Base-by-base conservation (phyloP, 2,888 invertebrate genomes). In the Herminia tarsipennalis region DNA sequence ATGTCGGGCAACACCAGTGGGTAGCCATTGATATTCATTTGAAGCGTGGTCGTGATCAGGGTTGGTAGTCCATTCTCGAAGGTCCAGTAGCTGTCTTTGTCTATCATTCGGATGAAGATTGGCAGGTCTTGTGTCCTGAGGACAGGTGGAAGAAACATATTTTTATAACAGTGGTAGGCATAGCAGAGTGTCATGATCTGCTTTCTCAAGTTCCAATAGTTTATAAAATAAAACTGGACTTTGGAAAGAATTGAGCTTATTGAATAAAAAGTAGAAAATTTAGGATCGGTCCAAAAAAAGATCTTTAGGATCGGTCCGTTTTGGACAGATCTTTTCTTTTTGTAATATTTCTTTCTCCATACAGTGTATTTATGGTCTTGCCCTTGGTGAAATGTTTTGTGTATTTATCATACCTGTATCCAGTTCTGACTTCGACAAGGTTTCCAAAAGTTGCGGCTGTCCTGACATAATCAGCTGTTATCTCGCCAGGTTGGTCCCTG, bases 1-100 rank as follows among this genome's bases (percentile, higher is more conserved):
- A 96, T 95, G 70, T 96, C 96, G 0, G 96, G 96, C 28, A 96
- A 78, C n/a, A 96, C 94, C 60, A 94, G 92, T 0, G 95, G 93
- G 78, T 95, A 95, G 1, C 95, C 95, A 48, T 93, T 87, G 57
- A 94, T 81, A 63, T 86, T 92, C 83, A 92, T 83, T 69, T 94
- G 94, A 0, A 95, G 84, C 0, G 95, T 82, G 0, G 95, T 94
- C 0, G 96, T 95, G 21, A 96, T 92, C n/a, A 96, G 78, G 1
- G 95, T 94, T 1, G 93, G 92, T 0, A 96, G 84, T 0, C 96
- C 96, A 72, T 95, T 95, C 63, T 94, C 88, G 70, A 91, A 91
- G 1, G 92, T 93, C 94, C 94, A 95, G 38, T 85, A 87, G 0
- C 95, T 94, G 75, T 95, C 94, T 69, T 95, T 95, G 82, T 96